phyloP scores from a whole-genome alignment of 2,888 invertebrate species.

The Agonopterix subpropinquella region DNA sequence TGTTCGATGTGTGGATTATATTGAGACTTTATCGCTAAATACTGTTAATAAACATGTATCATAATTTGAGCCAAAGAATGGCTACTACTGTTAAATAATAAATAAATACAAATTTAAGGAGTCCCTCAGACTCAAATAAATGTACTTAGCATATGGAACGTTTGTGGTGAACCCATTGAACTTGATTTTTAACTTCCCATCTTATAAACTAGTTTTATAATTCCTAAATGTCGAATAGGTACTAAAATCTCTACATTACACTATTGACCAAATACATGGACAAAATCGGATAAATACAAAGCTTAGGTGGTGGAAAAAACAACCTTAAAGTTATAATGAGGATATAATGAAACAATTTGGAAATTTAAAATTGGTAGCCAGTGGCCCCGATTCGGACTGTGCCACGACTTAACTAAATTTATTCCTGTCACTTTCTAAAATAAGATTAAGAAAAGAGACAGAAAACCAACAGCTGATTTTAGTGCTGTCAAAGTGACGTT shows the following conservation, averaged over 20 bases:
- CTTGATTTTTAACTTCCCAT: conserved; percentile 27
- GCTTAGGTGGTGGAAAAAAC: too few relatives aligned
- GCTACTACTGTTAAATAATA: background rate
- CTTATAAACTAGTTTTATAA: conserved; percentile 39
- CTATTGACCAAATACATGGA: conserved; percentile 17
- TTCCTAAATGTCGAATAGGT: conserved; percentile 35
- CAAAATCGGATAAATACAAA: conserved; percentile 7
- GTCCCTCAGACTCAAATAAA: conserved; percentile 4
- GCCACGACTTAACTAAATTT: too few relatives aligned
- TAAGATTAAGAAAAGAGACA: too few relatives aligned
- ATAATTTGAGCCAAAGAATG: background rate
- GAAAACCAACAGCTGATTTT: too few relatives aligned
- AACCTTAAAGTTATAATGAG: background rate
- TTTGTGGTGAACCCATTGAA: conserved; percentile 26
- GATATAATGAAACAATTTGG: background rate
- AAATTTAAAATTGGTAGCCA: too few relatives aligned
- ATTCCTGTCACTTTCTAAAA: too few relatives aligned
- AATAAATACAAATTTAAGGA: background rate
- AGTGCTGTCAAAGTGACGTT: too few relatives aligned
- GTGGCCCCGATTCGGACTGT: too few relatives aligned
- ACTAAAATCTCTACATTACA: conserved; percentile 25
- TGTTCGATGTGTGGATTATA: too few relatives aligned
- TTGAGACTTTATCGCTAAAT: background rate
- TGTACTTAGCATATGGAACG: conserved; percentile 37
- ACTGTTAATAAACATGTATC: background rate